These are phyloP conservation scores for Hydrolagus colliei DNA, from an alignment of 2,797 vertebrate genomes.

Conservation along the genomic window DNA sequence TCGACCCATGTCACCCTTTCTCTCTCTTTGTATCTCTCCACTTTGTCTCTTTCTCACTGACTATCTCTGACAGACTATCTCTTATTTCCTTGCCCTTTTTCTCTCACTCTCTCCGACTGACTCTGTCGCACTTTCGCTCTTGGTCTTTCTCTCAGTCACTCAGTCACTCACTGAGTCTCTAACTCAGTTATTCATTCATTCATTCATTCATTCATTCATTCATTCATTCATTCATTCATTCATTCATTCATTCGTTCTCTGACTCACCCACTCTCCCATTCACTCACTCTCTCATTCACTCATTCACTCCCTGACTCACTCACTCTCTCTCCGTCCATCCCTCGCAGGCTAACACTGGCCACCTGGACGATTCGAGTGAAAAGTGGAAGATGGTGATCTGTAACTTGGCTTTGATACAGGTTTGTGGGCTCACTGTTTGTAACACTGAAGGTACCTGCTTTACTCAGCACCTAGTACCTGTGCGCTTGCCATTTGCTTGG, in stretches of 20 bases:
- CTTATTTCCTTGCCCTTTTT: not conserved
- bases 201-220: not conserved
- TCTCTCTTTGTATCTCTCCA: not conserved
- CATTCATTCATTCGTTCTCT: not conserved
- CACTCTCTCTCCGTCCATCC: not conserved
- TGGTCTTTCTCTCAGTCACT: not conserved
- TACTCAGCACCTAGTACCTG: too few relatives aligned
- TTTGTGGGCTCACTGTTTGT: conserved; percentile 42
- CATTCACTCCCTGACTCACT: not conserved
- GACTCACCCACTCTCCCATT: not conserved
- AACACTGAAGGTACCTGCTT: not conserved
- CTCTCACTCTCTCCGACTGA: not conserved
- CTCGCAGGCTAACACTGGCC: conserved; percentile 81
- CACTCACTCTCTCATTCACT: too few relatives aligned
- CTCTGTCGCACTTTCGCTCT: too few relatives aligned
- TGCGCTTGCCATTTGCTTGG: not conserved
- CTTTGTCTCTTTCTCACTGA: too few relatives aligned
- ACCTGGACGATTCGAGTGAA: conserved; percentile 79
- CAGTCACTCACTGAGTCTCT: not conserved
- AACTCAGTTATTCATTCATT: not conserved
- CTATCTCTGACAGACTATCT: not conserved
- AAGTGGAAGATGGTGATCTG: conserved; percentile 80
- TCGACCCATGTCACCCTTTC: not conserved
- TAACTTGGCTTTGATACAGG: conserved; percentile 94
- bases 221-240: not conserved